Evolutionary conservation across 2,113 vertebrate species (phyloP).

Genomic region (Montifringilla adamsi): DNA sequence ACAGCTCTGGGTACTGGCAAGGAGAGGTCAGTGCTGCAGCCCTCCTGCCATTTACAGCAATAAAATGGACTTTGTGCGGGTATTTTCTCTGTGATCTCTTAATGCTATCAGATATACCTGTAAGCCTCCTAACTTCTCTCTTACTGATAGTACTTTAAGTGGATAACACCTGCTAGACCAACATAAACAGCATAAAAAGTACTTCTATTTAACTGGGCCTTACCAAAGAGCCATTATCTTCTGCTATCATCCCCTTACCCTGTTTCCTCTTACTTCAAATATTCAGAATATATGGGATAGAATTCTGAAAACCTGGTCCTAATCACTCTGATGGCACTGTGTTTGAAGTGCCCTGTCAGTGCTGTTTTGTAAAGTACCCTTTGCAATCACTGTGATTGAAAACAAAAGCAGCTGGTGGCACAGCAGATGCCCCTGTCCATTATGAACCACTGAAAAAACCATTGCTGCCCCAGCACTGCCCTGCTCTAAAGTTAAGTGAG

Average conservation of each 20-base stretch:
- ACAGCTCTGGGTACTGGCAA: not conserved
- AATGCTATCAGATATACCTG: not conserved
- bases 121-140: not conserved
- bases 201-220: not conserved
- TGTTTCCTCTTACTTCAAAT: not conserved
- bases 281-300: not conserved
- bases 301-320: not conserved
- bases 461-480: not conserved
- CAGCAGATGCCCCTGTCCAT: not conserved
- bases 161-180: not conserved
- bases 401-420: constrained; percentile 5
- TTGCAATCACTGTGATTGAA: constrained; percentile 26
- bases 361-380: not conserved
- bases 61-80: not conserved
- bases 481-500: not conserved
- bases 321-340: not conserved
- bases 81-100: not conserved
- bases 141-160: not conserved
- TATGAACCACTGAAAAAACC: not conserved
- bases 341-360: constrained; percentile 10
- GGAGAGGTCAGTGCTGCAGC: not conserved
- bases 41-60: not conserved
- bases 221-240: not conserved
- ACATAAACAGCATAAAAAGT: not conserved
- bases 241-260: not conserved